These are phyloP conservation scores for Lordiphosa andalusiaca DNA, from an alignment of 2,888 invertebrate genomes.

Conservation along the genomic window DNA sequence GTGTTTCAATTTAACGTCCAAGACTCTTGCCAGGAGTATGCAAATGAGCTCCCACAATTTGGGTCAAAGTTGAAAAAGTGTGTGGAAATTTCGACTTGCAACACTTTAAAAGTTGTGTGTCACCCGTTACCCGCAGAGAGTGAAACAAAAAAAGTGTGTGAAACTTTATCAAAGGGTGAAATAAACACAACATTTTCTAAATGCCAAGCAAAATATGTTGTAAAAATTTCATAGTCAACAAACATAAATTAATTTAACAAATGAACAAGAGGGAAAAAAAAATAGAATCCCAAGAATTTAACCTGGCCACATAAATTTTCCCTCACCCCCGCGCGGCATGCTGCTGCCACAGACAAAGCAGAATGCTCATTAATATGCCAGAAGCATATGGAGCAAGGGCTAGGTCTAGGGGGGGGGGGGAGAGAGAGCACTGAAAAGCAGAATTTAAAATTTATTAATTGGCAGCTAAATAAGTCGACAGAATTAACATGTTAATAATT, in stretches of 20 bases:
- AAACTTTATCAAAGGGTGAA: conserved; percentile 36
- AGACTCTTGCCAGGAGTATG: conserved; percentile 36
- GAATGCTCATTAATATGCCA: conserved; percentile 75
- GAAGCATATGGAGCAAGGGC: conserved; percentile 40
- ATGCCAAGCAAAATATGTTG: conserved; percentile 34
- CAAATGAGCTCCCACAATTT: conserved; percentile 53
- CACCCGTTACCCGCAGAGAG: too few species aligned
- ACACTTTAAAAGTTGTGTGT: too few species aligned
- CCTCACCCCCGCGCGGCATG: neutral
- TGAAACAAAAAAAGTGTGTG: too few species aligned
- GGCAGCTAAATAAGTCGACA: conserved; percentile 72
- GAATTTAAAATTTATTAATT: conserved; percentile 70
- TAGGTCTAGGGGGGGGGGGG: neutral
- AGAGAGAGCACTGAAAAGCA: conserved; percentile 18
- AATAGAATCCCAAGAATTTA: conserved; percentile 69
- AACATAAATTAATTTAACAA: conserved; percentile 66
- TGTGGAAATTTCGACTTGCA: conserved; percentile 15
- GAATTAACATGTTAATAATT: conserved; percentile 77
- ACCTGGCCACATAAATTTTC: conserved; percentile 69
- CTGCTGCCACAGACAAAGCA: conserved; percentile 34
- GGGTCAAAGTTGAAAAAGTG: conserved; percentile 61
- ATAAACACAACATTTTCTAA: neutral
- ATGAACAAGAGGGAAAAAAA: conserved; percentile 63
- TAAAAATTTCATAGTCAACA: conserved; percentile 35
- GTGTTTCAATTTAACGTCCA: conserved; percentile 14